Conservation (phyloP, 2,113 vertebrate species). For the Delphinus delphis region DNA sequence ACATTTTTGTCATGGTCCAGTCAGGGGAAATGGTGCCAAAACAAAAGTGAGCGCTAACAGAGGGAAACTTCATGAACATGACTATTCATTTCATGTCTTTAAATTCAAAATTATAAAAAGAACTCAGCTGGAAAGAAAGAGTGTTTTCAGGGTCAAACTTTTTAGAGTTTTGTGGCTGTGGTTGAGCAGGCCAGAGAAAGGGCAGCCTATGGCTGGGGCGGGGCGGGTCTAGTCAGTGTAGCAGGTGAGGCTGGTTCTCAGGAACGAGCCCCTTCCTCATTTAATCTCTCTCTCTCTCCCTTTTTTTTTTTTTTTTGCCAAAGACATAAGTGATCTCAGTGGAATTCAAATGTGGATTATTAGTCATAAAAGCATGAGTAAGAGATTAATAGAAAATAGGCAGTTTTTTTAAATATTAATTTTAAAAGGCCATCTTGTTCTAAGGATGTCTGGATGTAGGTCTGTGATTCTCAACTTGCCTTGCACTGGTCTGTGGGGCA, state of each 20-base stretch:
- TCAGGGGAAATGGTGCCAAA: not conserved
- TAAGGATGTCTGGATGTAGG: not conserved
- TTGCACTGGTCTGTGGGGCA: not conserved
- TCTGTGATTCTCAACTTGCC: not conserved
- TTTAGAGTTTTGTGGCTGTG: not conserved
- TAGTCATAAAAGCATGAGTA: not conserved
- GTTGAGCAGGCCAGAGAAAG: not conserved
- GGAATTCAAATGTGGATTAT: not conserved
- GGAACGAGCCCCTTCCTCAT: not conserved
- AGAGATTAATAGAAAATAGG: not conserved
- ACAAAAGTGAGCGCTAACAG: not conserved
- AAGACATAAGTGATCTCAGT: not conserved
- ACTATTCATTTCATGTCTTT: not conserved
- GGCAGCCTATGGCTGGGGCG: no score
- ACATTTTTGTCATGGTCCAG: not conserved
- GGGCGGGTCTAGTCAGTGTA: accelerated
- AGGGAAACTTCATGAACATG: not conserved
- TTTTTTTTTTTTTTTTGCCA: not conserved
- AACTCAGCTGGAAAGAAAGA: not conserved
- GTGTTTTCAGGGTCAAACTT: not conserved
- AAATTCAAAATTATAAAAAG: not conserved
- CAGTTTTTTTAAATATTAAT: not conserved
- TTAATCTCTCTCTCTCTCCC: not conserved
- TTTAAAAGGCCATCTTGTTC: not conserved
- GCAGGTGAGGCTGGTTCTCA: not conserved